Evolutionary conservation across 2,888 invertebrate species (phyloP).

Genomic region (Epistrophe grossulariae): DNA sequence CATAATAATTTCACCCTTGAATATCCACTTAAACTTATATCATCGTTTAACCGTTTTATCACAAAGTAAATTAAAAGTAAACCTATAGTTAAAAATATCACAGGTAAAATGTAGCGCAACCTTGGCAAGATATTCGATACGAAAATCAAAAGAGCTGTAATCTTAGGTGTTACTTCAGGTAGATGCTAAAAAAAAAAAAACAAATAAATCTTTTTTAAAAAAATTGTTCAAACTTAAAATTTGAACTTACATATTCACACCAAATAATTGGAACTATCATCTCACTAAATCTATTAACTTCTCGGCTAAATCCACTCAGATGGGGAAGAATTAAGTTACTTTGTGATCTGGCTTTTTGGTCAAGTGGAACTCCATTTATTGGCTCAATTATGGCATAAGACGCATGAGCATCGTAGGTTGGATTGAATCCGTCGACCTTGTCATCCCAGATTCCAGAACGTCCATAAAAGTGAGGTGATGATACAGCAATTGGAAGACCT

Average conservation of each 20-base stretch:
- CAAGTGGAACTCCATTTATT: slow-evolving; percentile 87
- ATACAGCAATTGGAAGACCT: slow-evolving; percentile 89
- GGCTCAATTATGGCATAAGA: slow-evolving; percentile 89
- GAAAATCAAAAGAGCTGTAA: slow-evolving; percentile 84
- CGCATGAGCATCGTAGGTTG: slow-evolving; percentile 86
- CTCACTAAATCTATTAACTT: slow-evolving; percentile 85
- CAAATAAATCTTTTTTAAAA: neutral
- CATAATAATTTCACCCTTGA: slow-evolving; percentile 58
- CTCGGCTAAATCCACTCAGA: slow-evolving; percentile 84
- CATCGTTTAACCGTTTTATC: slow-evolving; percentile 47
- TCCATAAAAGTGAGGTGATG: slow-evolving; percentile 89
- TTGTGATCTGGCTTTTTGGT: slow-evolving; percentile 87
- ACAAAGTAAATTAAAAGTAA: slow-evolving; percentile 44
- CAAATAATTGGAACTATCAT: slow-evolving; percentile 87
- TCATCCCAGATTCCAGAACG: slow-evolving; percentile 80
- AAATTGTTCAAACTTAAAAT: neutral
- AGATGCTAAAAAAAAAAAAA: slow-evolving; percentile 85
- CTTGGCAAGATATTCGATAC: slow-evolving; percentile 85
- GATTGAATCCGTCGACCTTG: slow-evolving; percentile 87
- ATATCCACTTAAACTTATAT: slow-evolving; percentile 62
- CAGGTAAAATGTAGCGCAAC: slow-evolving; percentile 80
- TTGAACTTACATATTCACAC: slow-evolving; percentile 88
- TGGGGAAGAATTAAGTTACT: slow-evolving; percentile 87
- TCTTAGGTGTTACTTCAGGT: slow-evolving; percentile 85
- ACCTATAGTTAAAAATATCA: slow-evolving; percentile 70